Evolutionary conservation across 2,888 invertebrate genomes (phyloP).

Genomic region (Sarcophaga subvicina): DNA sequence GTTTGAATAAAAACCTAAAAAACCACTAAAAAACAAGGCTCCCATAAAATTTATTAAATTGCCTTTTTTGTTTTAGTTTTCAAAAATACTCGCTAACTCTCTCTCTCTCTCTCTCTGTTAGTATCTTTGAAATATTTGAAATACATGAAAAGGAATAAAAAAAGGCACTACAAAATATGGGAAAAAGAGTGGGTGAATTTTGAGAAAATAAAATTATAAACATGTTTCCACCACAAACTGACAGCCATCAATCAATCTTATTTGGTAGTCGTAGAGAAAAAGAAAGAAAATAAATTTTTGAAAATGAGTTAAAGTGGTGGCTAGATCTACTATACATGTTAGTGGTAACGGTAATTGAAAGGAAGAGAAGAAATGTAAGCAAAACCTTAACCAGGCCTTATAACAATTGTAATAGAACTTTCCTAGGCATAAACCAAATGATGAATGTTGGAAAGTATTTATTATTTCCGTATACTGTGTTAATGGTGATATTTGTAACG

Average conservation of each 20-base stretch:
- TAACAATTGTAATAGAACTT: too few species aligned
- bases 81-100: too few species aligned
- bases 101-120: too few species aligned
- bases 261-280: slow-evolving; percentile 33
- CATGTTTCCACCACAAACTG: slow-evolving; percentile 68
- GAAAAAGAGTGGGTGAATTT: background rate
- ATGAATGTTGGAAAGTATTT: too few species aligned
- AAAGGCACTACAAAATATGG: background rate
- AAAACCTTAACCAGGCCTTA: slow-evolving; percentile 30
- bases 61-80: slow-evolving; percentile 5
- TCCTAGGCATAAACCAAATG: too few species aligned
- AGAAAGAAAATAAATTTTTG: slow-evolving; percentile 20
- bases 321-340: too few species aligned
- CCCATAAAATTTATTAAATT: slow-evolving; percentile 62
- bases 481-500: too few species aligned
- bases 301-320: slow-evolving; percentile 29
- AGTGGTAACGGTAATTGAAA: background rate
- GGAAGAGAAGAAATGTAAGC: background rate
- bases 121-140: background rate
- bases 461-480: too few species aligned
- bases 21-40: slow-evolving; percentile 31
- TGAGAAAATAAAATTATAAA: slow-evolving; percentile 34
- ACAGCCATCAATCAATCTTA: slow-evolving; percentile 68
- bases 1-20: slow-evolving; percentile 20
- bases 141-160: slow-evolving; percentile 28